Base-by-base conservation (phyloP, 2,888 invertebrate species). In the Plusia festucae region DNA sequence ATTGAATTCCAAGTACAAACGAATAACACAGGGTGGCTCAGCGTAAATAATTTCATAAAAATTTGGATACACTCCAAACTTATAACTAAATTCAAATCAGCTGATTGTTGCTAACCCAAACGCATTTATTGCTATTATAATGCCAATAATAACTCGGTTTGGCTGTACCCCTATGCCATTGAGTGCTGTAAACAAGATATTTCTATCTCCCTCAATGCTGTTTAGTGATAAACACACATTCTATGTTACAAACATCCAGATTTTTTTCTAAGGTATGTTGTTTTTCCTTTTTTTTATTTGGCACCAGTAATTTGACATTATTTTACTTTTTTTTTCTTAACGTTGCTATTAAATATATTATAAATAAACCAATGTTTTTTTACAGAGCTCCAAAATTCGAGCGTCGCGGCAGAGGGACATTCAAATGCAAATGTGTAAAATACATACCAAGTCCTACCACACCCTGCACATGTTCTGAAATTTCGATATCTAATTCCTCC, bases 61-160 rank as follows among this genome's bases (percentile, higher is more conserved):
- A 49, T 32, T 76, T 81, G 81, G 79, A 68, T 51, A 18, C 9
- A 51, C 16, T 78, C 79, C 81, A 79, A 69, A 53, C 58, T 53
- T 68, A 75, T 76, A 69, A 58, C 62, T 70, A 5, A 22, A 58
- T 74, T 73, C 60, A 71, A 78, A 79, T 78, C 76, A 81, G 78
- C 72, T 81, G 76, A 74, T 81, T 67, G 84, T 84, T 82, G 79
- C 81, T 82, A 82, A 53, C 73, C 67, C 65, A 76, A 79, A 75
- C 79, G 63, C 60, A 49, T 52, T 60, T 53, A 63, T 51, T 65
- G 55, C 58, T 15, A 55, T 22, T 51, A 73, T 75, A 71, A 75
- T 87, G 88, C 88, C 89, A 89, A 86, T 85, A 80, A 72, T 82
- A 75, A 79, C 81, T 74, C 76, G 76, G 84, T 84, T 92, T 91